Evolutionary conservation across 2,888 invertebrate genomes (phyloP).

Genomic region (Boloria selene): DNA sequence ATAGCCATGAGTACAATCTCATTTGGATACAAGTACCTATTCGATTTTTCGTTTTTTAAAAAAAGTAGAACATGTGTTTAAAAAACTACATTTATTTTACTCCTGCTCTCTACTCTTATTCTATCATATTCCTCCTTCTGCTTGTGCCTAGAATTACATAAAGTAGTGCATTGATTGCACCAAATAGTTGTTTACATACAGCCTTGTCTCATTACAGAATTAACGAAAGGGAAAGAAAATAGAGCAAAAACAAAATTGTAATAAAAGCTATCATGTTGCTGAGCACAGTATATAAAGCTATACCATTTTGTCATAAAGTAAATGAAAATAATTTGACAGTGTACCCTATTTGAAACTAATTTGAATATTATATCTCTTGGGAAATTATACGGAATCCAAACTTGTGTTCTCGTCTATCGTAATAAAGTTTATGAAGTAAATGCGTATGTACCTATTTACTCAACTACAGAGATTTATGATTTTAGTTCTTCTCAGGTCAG

Average conservation of each 20-base stretch:
- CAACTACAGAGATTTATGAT: too few species aligned
- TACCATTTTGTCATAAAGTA: neutral
- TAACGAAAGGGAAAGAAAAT: too few species aligned
- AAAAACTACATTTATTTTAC: too few species aligned
- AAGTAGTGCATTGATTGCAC: too few species aligned
- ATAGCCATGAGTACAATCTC: neutral
- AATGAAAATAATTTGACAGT: conserved; percentile 15
- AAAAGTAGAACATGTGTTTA: too few species aligned
- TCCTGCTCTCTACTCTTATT: too few species aligned
- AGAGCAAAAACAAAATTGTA: too few species aligned
- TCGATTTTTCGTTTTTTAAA: too few species aligned
- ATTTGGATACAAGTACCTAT: neutral
- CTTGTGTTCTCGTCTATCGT: neutral
- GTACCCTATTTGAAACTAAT: conserved; percentile 2
- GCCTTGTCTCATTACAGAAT: neutral
- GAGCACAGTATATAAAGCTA: neutral
- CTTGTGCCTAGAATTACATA: too few species aligned
- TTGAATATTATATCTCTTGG: conserved; percentile 23
- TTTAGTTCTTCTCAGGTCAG: too few species aligned
- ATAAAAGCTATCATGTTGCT: neutral
- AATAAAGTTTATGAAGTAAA: conserved; percentile 1
- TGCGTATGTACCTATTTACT: neutral
- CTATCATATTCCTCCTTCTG: too few species aligned
- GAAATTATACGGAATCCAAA: conserved; percentile 28
- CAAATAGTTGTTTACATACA: neutral